A percentile compares a stretch with the other conserved stretches of the same genome.
Conservation (phyloP, 1,140 invertebrate genomes). For the Sitobion miscanthi region DNA sequence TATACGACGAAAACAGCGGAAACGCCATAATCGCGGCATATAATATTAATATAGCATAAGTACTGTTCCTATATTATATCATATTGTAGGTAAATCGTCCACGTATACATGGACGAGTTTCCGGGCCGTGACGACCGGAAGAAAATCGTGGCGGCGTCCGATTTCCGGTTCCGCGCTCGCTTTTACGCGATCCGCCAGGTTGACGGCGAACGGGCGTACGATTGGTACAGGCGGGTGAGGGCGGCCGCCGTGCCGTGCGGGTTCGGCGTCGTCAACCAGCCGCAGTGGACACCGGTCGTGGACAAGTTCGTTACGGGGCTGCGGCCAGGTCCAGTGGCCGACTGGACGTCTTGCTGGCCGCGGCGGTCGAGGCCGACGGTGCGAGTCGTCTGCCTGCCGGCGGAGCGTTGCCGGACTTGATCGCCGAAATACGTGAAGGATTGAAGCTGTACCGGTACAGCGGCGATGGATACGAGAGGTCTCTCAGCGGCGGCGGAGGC, state of each 20-base stretch:
- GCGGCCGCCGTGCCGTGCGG: slow-evolving; percentile 1
- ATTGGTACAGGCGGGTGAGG: slow-evolving; percentile 14
- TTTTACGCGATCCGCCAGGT: slow-evolving; percentile 23
- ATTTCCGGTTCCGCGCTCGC: not conserved
- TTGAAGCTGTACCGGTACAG: slow-evolving; percentile 1
- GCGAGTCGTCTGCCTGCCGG: not conserved
- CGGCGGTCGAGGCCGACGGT: not conserved
- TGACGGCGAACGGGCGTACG: slow-evolving; percentile 10
- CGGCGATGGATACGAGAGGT: not conserved
- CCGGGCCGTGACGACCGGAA: not conserved
- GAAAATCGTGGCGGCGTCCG: not conserved
- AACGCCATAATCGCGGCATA: no score
- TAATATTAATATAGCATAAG: no score
- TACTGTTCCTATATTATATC: no score
- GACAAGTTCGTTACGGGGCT: slow-evolving; percentile 46
- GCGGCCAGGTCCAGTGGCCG: slow-evolving; percentile 15
- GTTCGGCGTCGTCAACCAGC: not conserved
- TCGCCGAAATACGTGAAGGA: not conserved
- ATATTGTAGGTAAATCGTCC: not conserved
- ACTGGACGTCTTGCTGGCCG: slow-evolving; percentile 1
- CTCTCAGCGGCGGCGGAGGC: not conserved
- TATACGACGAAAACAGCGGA: no score
- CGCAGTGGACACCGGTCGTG: not conserved
- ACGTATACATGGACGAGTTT: not conserved
- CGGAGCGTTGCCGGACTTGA: not conserved